Base-by-base conservation (phyloP, 2,113 vertebrate genomes). In the Vireo altiloquus region DNA sequence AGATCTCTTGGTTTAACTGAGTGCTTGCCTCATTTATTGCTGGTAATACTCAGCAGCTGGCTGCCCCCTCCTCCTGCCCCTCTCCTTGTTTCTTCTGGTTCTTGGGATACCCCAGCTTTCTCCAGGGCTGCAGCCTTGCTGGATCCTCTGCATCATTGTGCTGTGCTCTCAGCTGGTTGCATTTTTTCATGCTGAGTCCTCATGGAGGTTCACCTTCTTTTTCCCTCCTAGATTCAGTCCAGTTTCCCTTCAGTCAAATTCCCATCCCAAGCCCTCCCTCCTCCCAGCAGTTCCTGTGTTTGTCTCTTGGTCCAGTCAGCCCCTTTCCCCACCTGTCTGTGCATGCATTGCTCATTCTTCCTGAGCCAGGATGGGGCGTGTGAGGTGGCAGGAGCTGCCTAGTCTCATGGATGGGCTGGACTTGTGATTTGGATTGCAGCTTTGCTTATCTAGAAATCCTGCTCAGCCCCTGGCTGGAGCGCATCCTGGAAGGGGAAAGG, bases 391-490 rank as follows among this genome's bases (percentile, higher is more conserved):
- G 82, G 47, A 89, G 9, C 69, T 87, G 77, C 91, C 89, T 83
- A 9, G 44, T 81, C 72, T 66, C 54, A 81, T 90, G 59, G 59
- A 70, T 28, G 23, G 50, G 47, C 66, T 18, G 31, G 53, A 31
- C 25, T 77, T 65, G 66, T 46, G 54, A 54, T 89, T 78, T 90
- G 65, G 63, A 69, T 40, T 14, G 14, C 61, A 78, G 42, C 47
- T 92, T 84, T 74, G 76, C 56, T 93, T 93, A 87, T 92, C 92
- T 95, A 76, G 42, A 92, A 86, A 44, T 86, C 52, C 90, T 70
- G 33, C 71, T 77, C 63, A 87, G 66, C 50, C 81, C 15, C 42
- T 82, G 79, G 89, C 94, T 90, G 80, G 60, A 91, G 47, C 0
- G 0, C n/a, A 78, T 91, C 92, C 91, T 89, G 44, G 56, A 77